Evolutionary conservation across 92 coral and sea anemone genomes (phyloP), one percentile per base, ranked within the genome.

Genomic region (Epizoanthus fatuus): DNA sequence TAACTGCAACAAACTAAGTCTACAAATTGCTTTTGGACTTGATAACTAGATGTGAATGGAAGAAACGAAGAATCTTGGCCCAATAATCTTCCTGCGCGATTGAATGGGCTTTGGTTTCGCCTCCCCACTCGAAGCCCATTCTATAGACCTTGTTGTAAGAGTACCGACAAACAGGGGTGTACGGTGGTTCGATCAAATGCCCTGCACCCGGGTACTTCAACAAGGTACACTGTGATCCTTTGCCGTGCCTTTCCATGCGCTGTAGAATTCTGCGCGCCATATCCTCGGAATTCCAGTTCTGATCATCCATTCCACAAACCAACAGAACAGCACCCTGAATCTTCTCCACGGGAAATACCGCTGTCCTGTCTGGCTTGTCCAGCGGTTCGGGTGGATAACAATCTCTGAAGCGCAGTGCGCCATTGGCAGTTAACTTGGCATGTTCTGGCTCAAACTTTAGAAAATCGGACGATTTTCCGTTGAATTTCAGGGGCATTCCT

Each of bases 161-260:
- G 22, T 5, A 52, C 20, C 72, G 80, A 51, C 95, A 94, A 62
- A 88, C 90, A 4, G 98, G 95, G 10, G 86, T 72, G 70, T 86
- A 92, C 22, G 95, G 95, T 20, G 98, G 98, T 83, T 92, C 95
- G 2, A 94, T 90, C 70, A 94, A 79, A 54, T 94, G 96, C 14
- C 98, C 98, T 19, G 98, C 87, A 7, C 90, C 92, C 62, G 88
- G 94, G 84, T 87, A 93, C 57, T 90, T 74, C 53, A 58, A 72
- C 16, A 69, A 53, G 20, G 83, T 81, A 63, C 94, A 93, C 45
- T 66, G 90, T 5, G 75, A 62, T 32, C 89, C 90, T 70, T 75
- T 92, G 13, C 88, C 93, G 60, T 89, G 68, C 54, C 81, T 79
- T 22, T 59, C 80, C 87, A 94, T 25, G 47, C 96, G 74, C 75